Evolutionary conservation across 1,140 invertebrate genomes (phyloP), one percentile per base, ranked within the genome.

Genomic region (Drosophila guanche): DNA sequence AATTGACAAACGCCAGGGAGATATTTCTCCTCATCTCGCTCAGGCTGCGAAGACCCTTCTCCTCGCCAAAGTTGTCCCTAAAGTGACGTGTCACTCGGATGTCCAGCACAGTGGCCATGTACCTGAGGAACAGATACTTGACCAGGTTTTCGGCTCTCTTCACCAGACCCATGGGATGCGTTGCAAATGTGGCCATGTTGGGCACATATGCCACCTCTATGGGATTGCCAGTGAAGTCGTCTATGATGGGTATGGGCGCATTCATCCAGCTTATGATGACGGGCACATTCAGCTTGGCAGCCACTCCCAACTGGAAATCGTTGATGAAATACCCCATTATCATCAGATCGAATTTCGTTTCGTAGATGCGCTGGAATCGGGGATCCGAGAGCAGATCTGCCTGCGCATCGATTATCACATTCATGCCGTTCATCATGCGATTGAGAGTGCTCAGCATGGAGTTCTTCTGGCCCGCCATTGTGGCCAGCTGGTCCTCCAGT

Each of bases 341-440:
- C 59, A 90, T 74, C n/a, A 91, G 23, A 55, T 91, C 90, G 29
- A 85, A 91, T 43, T 90, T 80, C 1, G 79, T 78, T 0, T 90
- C 79, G 22, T 90, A 90, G 5, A 90, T 71, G 0, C 48, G 41
- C n/a, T 66, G 69, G 22, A 90, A 90, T 10, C 68, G 59, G 0
- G 73, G 43, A 62, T 89, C 62, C 1, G 54, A 63, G 4, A 90
- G 27, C 4, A 75, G 2, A 2, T 90, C 81, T 0, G 37, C 27
- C 53, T 90, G 89, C 0, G 89, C 29, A 0, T 83, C 62, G 3
- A 84, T 56, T 63, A 89, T 66, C 4, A 69, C 56, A 22, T 60
- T 58, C 66, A 83, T 60, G 2, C 55, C 62, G 23, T 12, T 83
- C 16, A 84, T 0, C 6, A 89, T 40, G 1, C 70, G 69, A 4